A percentile compares a stretch with the other conserved stretches of the same genome.
Conservation (phyloP, 2,888 invertebrate species). For the Noctua janthina region DNA sequence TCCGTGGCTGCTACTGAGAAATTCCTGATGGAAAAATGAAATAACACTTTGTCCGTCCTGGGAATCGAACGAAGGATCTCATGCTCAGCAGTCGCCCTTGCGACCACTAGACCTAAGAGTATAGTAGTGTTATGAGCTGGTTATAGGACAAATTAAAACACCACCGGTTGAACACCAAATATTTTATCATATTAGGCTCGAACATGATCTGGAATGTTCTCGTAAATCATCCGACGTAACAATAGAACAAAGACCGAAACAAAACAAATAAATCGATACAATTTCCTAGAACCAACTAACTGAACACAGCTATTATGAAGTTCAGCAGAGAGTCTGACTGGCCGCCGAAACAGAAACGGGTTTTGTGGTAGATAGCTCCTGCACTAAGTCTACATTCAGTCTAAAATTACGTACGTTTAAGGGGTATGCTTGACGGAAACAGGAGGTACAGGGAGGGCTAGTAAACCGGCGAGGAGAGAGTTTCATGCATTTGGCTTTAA, state of each 20-base stretch:
- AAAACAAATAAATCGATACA: slow-evolving; percentile 4
- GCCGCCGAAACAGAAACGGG: slow-evolving; percentile 15
- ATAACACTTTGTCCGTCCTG: too few species aligned
- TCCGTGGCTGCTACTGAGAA: too few species aligned
- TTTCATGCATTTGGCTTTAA: not conserved
- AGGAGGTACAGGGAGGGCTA: slow-evolving; percentile 33
- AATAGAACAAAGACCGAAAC: not conserved
- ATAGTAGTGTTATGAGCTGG: not conserved
- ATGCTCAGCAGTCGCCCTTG: too few species aligned
- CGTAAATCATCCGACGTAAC: not conserved
- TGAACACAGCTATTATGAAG: slow-evolving; percentile 29
- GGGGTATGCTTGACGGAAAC: slow-evolving; percentile 48
- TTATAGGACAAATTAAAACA: not conserved
- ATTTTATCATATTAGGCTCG: not conserved
- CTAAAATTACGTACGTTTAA: slow-evolving; percentile 60
- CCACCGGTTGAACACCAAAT: not conserved
- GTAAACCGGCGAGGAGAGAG: slow-evolving; percentile 2
- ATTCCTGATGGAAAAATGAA: too few species aligned
- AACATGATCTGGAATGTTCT: not conserved
- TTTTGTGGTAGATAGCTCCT: slow-evolving; percentile 36
- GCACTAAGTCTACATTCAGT: slow-evolving; percentile 51
- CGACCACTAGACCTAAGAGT: not conserved
- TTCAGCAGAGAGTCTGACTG: slow-evolving; percentile 21
- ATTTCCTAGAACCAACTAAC: slow-evolving; percentile 1
- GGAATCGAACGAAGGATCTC: too few species aligned